These are phyloP conservation scores for Rhabdomys pumilio DNA, from an alignment of 2,797 vertebrate species.

Conservation along the genomic window DNA sequence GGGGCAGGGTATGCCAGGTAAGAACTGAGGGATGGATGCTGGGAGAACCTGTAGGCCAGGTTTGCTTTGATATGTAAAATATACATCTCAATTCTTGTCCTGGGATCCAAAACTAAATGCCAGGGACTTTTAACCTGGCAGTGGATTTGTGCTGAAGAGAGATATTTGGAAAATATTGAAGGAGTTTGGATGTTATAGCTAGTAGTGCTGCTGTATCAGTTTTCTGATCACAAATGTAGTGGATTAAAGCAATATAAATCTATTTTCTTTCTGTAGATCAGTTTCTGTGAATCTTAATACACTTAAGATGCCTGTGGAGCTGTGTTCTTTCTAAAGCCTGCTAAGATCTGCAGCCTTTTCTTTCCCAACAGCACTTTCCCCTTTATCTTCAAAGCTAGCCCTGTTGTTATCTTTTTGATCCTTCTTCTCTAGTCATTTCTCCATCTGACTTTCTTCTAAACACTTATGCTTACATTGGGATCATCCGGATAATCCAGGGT, in stretches of 20 bases:
- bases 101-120: neutral
- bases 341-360: neutral
- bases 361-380: neutral
- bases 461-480: neutral
- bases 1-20: neutral
- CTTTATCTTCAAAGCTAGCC: constrained; percentile 19
- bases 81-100: neutral
- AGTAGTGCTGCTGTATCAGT: neutral
- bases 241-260: neutral
- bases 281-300: neutral
- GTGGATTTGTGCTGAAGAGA: neutral
- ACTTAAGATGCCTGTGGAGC: neutral
- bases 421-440: constrained; percentile 35
- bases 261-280: constrained; percentile 23
- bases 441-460: constrained; percentile 1
- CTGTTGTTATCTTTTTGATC: neutral
- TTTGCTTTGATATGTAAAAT: neutral
- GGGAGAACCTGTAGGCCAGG: neutral
- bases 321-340: neutral
- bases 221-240: neutral
- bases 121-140: constrained; percentile 8
- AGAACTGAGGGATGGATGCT: neutral
- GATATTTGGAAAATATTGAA: constrained; percentile 2
- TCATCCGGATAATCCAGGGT: constrained; percentile 51
- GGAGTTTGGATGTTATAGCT: neutral